A percentile compares a stretch with the other conserved stretches of the same genome.
Conservation (phyloP, 2,113 vertebrate genomes). For the Fregata magnificens region DNA sequence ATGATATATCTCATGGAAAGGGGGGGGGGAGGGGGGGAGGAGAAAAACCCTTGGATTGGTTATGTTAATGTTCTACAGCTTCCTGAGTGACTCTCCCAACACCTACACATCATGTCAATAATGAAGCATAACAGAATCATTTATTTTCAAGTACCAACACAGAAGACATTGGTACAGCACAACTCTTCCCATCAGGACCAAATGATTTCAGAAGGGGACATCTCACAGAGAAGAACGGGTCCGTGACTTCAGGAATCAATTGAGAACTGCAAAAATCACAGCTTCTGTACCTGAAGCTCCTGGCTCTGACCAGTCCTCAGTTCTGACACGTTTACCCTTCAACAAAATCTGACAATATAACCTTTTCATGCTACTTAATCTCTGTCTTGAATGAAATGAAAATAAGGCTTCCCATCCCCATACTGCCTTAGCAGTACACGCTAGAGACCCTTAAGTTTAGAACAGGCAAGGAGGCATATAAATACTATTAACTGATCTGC, state of each 20-base stretch:
- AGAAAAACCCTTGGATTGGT: neutral
- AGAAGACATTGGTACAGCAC: neutral
- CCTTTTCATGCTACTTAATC: neutral
- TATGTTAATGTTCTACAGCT: neutral
- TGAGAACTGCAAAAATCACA: neutral
- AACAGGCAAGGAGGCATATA: neutral
- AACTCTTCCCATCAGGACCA: neutral
- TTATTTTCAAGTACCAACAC: neutral
- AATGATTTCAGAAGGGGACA: neutral
- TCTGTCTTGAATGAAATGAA: neutral
- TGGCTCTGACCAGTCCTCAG: neutral
- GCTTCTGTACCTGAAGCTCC: neutral
- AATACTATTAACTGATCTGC: neutral
- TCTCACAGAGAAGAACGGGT: neutral
- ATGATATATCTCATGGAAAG: neutral
- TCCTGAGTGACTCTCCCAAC: neutral
- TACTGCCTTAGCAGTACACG: neutral
- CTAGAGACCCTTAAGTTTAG: neutral
- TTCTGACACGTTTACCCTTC: neutral
- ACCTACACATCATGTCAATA: neutral
- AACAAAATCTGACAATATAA: neutral
- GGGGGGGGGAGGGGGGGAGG: no score
- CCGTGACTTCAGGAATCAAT: neutral
- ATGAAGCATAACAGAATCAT: neutral
- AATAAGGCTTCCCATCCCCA: neutral